These are phyloP conservation scores for Seriola dumerili DNA, from an alignment of 2,113 vertebrate species.

Conservation along the genomic window DNA sequence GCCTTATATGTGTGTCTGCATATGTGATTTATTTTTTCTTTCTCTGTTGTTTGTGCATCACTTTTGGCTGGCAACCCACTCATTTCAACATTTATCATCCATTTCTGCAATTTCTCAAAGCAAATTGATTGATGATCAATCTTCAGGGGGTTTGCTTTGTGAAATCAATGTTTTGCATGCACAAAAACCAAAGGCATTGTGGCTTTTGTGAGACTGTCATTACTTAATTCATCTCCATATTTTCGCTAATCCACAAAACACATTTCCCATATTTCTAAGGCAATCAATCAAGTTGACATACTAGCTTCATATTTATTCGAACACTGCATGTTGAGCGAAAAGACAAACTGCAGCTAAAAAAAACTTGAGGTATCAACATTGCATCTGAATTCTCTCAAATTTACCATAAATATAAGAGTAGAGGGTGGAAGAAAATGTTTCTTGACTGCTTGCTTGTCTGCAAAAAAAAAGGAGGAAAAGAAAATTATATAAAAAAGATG, in stretches of 20 bases:
- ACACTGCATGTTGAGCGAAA: conserved; percentile 63
- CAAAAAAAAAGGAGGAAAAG: conserved; percentile 37
- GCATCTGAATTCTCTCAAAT: conserved; percentile 51
- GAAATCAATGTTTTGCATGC: conserved; percentile 63
- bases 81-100: conserved; percentile 73
- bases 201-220: conserved; percentile 75
- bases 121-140: conserved; percentile 78
- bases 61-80: conserved; percentile 74
- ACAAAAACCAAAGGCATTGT: conserved; percentile 51
- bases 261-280: conserved; percentile 68
- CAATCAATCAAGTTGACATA: conserved; percentile 77
- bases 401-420: conserved; percentile 73
- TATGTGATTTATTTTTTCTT: conserved; percentile 28
- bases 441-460: conserved; percentile 82
- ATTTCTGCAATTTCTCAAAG: conserved; percentile 74
- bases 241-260: conserved; percentile 75
- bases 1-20: conserved; percentile 29
- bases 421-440: conserved; percentile 90
- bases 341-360: conserved; percentile 71
- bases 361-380: conserved; percentile 49
- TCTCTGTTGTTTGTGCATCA: conserved; percentile 64
- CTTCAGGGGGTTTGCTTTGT: conserved; percentile 65
- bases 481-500: conserved; percentile 57
- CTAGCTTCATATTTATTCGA: conserved; percentile 45
- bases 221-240: conserved; percentile 76